phyloP scores from a whole-genome alignment of 2,797 vertebrate genomes.

The Yasuhikotakia modesta region DNA sequence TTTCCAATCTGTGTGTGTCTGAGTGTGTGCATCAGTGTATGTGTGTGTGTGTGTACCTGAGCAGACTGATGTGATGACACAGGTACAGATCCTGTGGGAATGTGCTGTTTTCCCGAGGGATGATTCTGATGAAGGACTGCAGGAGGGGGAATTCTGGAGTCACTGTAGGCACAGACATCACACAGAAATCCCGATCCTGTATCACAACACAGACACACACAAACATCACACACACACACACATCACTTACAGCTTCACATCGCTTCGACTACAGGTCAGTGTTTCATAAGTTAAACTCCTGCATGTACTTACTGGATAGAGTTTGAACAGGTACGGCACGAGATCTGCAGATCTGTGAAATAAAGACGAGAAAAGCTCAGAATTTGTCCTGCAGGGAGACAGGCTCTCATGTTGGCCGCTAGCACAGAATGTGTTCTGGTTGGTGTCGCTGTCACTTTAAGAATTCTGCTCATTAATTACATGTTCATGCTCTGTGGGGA shows the following conservation, averaged over 20 bases:
- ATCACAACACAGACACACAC: constrained; percentile 5
- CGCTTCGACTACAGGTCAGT: not conserved
- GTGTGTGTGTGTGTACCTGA: constrained; percentile 73
- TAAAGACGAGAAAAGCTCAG: constrained; percentile 20
- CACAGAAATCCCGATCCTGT: constrained; percentile 85
- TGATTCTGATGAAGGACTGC: constrained; percentile 78
- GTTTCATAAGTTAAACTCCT: not conserved
- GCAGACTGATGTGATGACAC: constrained; percentile 77
- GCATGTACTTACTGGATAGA: constrained; percentile 84
- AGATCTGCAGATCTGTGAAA: constrained; percentile 87
- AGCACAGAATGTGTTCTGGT: constrained; percentile 58
- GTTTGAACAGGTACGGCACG: constrained; percentile 81
- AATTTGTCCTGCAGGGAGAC: constrained; percentile 48
- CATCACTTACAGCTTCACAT: no score
- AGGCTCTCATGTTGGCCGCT: constrained; percentile 57
- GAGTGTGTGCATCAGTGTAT: not conserved
- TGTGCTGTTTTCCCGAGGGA: constrained; percentile 65
- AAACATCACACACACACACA: no score
- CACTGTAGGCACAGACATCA: constrained; percentile 78
- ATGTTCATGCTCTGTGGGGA: constrained; percentile 70
- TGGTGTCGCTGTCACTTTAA: constrained; percentile 71
- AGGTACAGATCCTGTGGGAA: constrained; percentile 81
- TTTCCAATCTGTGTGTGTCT: constrained; percentile 14
- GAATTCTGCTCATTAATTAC: constrained; percentile 75
- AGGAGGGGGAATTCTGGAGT: constrained; percentile 81